Conservation (phyloP, 2,888 invertebrate genomes). For the Limenitis camilla region DNA sequence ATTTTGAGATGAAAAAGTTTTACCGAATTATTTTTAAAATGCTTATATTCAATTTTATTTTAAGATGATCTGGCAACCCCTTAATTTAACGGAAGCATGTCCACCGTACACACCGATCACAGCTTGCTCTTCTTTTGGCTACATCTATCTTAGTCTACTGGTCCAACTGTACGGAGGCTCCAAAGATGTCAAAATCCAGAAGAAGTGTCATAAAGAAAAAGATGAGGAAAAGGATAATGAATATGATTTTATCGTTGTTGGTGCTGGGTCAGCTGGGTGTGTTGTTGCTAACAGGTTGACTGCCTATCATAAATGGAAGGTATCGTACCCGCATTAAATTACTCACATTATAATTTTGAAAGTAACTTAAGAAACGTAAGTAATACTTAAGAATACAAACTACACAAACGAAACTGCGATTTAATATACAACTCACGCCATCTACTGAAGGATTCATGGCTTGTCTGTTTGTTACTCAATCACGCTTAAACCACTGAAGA, state of each 20-base stretch:
- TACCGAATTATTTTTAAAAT: no score
- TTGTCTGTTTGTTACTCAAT: no score
- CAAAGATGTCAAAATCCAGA: slow-evolving; percentile 28
- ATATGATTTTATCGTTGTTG: slow-evolving; percentile 55
- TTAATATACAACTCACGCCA: no score
- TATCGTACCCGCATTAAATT: slow-evolving; percentile 22
- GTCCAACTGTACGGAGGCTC: slow-evolving; percentile 43
- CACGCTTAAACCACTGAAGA: no score
- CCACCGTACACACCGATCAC: slow-evolving; percentile 36
- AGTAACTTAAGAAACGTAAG: no score
- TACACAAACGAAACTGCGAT: no score
- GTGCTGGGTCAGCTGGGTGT: slow-evolving; percentile 51
- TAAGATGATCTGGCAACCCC: slow-evolving; percentile 32
- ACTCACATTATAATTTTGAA: background rate
- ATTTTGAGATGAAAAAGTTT: no score
- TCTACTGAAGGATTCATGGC: no score
- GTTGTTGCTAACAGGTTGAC: slow-evolving; percentile 49
- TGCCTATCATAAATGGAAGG: slow-evolving; percentile 41
- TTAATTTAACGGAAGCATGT: slow-evolving; percentile 29
- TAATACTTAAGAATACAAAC: no score
- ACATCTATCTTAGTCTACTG: slow-evolving; percentile 41
- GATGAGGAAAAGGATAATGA: slow-evolving; percentile 14
- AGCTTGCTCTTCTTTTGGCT: slow-evolving; percentile 43
- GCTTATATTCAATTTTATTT: background rate
- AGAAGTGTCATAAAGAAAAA: background rate